Percentiles rank a stretch among this genome's conserved stretches.
Evolutionary conservation across 2,797 vertebrate genomes (phyloP).

Genomic region (Steatocranus sp.): DNA sequence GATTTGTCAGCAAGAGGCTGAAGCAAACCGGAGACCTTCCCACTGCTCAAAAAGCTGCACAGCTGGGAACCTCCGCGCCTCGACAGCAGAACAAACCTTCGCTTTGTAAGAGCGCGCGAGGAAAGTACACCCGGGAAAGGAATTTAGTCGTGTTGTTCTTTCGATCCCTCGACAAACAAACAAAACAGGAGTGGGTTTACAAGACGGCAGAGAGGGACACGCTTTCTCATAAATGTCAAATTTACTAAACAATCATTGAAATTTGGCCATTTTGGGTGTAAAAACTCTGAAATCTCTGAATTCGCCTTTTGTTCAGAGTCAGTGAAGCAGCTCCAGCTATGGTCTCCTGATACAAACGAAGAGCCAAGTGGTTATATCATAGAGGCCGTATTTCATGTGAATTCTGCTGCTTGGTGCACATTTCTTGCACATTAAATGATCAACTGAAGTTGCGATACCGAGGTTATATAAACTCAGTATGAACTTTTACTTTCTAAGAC

Average conservation of each 20-base stretch:
- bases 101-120: rapidly evolving
- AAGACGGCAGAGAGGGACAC: neutral
- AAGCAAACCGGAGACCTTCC: neutral
- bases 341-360: neutral
- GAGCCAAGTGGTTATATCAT: neutral
- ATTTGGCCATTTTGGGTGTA: constrained; percentile 1
- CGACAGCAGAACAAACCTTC: neutral
- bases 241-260: neutral
- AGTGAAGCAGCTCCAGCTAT: neutral
- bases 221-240: neutral
- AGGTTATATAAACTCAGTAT: neutral
- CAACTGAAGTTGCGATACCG: neutral
- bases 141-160: neutral
- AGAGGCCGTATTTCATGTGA: neutral
- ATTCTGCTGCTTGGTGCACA: neutral
- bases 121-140: neutral
- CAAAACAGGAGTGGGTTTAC: neutral
- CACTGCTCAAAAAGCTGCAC: neutral
- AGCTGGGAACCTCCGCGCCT: neutral
- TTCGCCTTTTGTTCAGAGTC: neutral
- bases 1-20: constrained; percentile 1
- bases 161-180: neutral
- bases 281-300: neutral
- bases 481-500: neutral
- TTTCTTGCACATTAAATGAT: neutral